Base-by-base conservation (phyloP, 2,797 vertebrate genomes). In the Sebastes jordani region DNA sequence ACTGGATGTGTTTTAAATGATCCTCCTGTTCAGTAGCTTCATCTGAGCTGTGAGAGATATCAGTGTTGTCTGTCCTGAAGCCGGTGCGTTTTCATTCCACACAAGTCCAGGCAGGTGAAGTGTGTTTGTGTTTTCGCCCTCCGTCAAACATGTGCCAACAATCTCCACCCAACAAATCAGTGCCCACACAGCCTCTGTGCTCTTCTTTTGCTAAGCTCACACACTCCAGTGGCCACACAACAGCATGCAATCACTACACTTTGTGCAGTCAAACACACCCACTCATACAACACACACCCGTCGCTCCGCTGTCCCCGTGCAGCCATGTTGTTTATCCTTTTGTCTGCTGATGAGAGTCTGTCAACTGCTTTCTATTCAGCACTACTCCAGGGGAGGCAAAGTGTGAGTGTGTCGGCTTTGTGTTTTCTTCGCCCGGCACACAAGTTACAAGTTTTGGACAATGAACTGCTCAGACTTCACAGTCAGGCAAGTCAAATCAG, bases 71-170 rank as follows among this genome's bases (percentile, higher is more conserved):
- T 49, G 1, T 72, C 59, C 29, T 3, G 0, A 36, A 78, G 72
- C 29, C 16, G 2, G 7, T 30, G 56, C 23, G 20, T 2, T 81
- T 69, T 73, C 36, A 36, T 60, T 76, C 58, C 60, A 20, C 46
- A n/a, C 42, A 7, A 49, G 56, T 81, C 71, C 16, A 1, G n/a
- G 64, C 59, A 71, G 55, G 34, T 42, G 71, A 67, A 59, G 76
- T 67, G 75, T 75, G 68, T 84, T 59, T 80, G 74, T 82, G 76
- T 84, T 59, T 74, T 77, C 38, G 42, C 73, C 80, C 76, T 78
- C 63, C 2, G 5, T 65, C 64, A 8, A 75, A 73, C 78, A 81
- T 64, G 55, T 76, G 74, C 80, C 70, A 72, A 81, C 80, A 81
- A 22, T 78, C 84, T 85, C 77, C 71, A 69, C 58, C 77, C 64